A percentile compares a stretch with the other conserved stretches of the same genome.
Evolutionary conservation across 2,888 invertebrate genomes (phyloP).

Genomic region (Agapostemon virescens): DNA sequence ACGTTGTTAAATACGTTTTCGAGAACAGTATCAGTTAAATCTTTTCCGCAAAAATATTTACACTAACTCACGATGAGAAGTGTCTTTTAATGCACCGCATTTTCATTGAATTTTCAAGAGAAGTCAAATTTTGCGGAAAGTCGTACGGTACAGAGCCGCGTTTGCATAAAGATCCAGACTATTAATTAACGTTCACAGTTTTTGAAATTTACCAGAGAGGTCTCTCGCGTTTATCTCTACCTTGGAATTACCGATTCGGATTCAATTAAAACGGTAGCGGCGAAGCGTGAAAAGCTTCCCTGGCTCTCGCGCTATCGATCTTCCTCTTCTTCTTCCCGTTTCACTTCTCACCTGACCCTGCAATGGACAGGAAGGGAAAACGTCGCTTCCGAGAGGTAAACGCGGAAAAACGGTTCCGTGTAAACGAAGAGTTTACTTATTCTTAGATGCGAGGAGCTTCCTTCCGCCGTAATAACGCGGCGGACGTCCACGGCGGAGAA

Average conservation of each 20-base stretch:
- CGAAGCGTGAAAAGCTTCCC: conserved; percentile 1
- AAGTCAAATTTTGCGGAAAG: neutral
- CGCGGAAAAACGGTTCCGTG: conserved; percentile 53
- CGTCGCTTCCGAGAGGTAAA: conserved; percentile 37
- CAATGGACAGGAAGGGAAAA: conserved; percentile 20
- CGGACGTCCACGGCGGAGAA: neutral
- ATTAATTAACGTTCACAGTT: neutral
- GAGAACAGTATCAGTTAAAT: no score
- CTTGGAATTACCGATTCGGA: neutral
- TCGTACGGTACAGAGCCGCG: neutral
- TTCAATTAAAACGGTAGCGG: neutral
- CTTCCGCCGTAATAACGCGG: conserved; percentile 17
- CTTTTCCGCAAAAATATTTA: no score
- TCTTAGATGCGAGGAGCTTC: conserved; percentile 15
- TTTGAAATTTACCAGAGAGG: neutral
- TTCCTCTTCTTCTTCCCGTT: neutral
- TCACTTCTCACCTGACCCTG: neutral
- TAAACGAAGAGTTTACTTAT: conserved; percentile 49
- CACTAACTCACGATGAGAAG: neutral
- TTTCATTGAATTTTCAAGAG: neutral
- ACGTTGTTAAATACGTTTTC: no score
- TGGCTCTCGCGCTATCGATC: neutral
- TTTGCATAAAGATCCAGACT: neutral
- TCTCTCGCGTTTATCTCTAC: neutral
- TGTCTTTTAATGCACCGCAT: neutral